These are phyloP conservation scores for Plebejus melissa DNA, from an alignment of 2,888 invertebrate species.

Conservation along the genomic window DNA sequence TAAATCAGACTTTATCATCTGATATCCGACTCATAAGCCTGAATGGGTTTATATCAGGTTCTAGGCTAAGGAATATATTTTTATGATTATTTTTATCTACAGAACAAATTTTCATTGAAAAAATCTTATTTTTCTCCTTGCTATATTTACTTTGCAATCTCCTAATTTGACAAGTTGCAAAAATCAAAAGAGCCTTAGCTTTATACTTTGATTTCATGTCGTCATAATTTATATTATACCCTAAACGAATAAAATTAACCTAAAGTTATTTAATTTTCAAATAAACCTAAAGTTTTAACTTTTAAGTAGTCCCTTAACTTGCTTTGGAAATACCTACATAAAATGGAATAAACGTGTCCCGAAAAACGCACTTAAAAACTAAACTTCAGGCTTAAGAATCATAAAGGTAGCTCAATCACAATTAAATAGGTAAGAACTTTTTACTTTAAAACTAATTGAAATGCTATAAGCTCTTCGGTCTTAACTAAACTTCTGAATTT, in stretches of 20 bases:
- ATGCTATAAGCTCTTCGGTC: background rate
- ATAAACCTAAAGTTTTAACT: background rate
- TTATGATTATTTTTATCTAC: background rate
- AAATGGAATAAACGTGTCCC: background rate
- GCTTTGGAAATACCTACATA: background rate
- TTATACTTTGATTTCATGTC: too few species aligned
- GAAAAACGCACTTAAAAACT: too few species aligned
- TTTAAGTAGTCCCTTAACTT: background rate
- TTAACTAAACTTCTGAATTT: background rate
- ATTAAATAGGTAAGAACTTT: background rate
- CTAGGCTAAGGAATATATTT: background rate
- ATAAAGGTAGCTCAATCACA: background rate
- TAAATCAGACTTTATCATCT: background rate
- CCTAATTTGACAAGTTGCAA: too few species aligned
- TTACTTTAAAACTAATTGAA: background rate
- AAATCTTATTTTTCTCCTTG: too few species aligned
- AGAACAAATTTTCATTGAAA: background rate
- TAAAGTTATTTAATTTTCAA: background rate
- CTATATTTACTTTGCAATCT: too few species aligned
- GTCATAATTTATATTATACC: too few species aligned
- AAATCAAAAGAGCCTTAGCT: too few species aligned
- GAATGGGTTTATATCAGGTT: background rate
- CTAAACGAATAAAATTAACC: background rate
- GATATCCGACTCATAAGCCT: background rate
- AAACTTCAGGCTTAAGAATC: background rate